These are phyloP conservation scores for Acromyrmex heyeri DNA, from an alignment of 1,140 invertebrate species.

Conservation along the genomic window DNA sequence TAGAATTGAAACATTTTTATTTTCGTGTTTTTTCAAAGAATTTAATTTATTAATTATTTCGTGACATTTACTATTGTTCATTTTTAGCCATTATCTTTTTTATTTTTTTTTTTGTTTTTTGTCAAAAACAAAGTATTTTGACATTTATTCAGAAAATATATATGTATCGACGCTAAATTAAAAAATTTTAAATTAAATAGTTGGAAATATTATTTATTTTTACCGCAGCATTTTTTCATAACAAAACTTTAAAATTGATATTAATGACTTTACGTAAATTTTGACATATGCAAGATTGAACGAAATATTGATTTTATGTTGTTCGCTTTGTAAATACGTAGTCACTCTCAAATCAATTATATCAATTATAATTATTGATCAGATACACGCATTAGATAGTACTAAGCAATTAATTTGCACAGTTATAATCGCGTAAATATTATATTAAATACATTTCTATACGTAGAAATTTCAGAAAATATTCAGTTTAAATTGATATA, in stretches of 20 bases:
- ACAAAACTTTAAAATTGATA: neutral
- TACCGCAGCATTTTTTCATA: neutral
- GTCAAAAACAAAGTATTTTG: neutral
- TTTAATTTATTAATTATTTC: too few species aligned
- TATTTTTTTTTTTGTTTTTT: neutral
- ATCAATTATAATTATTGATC: constrained; percentile 20
- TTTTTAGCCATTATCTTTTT: too few species aligned
- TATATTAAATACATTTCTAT: constrained; percentile 4
- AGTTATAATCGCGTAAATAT: neutral
- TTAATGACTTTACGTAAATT: neutral
- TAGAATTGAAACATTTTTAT: too few species aligned
- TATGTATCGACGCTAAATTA: neutral
- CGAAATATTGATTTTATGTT: constrained; percentile 11
- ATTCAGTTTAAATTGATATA: neutral
- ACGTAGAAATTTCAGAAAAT: neutral
- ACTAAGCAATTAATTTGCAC: neutral
- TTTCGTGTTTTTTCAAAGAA: too few species aligned
- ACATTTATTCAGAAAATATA: constrained; percentile 7
- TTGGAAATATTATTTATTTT: neutral
- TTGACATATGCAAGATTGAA: neutral
- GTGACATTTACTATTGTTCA: too few species aligned
- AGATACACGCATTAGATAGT: neutral
- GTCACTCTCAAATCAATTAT: neutral
- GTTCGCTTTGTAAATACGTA: neutral
- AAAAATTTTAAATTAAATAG: neutral